Base-by-base conservation (phyloP, 2,113 vertebrate genomes). In the Chlorocebus sabaeus region DNA sequence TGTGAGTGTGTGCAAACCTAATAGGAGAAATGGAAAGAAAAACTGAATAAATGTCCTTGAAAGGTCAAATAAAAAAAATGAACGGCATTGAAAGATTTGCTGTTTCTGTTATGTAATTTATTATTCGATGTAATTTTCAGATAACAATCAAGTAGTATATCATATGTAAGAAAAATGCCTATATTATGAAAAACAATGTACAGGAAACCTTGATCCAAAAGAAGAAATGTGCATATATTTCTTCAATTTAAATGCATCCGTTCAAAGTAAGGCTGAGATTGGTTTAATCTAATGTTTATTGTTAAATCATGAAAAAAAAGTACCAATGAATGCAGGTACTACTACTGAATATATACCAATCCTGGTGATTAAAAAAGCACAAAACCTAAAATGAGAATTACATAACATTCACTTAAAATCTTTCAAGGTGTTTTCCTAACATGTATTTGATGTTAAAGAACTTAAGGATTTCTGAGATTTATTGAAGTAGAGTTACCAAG, bases 401-500 rank as follows among this genome's bases (percentile, higher is more conserved):
- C 1, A 30, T 59, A 16, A 10, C 18, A 59, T 27, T 89, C 8
- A 14, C 14, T 86, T 70, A 32, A n/a, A 48, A n/a, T 68, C 8
- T n/a, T 76, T 6, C 12, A 48, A 32, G n/a, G 8, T 91, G 1
- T 27, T 76, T 89, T 79, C 3, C 4, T 48, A 32, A 27, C 12
- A 1, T 20, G 27, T 76, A 6, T 76, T 75, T 59, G 11, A 55
- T 57, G 18, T 14, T 85, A 45, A 90, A 78, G 17, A 13, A 57
- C 23, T 0, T 96, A 83, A 97, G 95, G 64, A 98, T 89, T 90
- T 98, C 90, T 83, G 81, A 98, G 70, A 98, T 95, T 96, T 97
- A 98, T 97, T 93, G 27, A 88, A 96, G 97, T 95, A 96, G 93
- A 98, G 98, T 97, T 98, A 98, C 96, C 94, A 96, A 97, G 96